Percentiles rank a stretch among this genome's conserved stretches.
Conservation (phyloP, 2,113 vertebrate genomes). For the Lepus americanus region DNA sequence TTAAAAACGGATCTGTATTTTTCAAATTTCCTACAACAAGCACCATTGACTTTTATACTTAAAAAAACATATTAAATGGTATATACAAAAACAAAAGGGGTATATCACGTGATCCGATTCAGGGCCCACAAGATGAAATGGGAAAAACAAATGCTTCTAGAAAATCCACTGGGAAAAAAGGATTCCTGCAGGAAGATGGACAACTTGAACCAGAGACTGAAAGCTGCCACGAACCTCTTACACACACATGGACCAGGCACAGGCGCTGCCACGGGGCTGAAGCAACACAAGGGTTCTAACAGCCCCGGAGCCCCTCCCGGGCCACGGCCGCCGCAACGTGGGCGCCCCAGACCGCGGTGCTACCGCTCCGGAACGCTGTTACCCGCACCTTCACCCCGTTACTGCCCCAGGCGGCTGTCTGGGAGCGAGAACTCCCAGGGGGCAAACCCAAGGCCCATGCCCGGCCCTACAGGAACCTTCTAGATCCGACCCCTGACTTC, state of each 20-base stretch:
- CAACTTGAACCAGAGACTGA: background rate
- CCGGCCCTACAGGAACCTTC: background rate
- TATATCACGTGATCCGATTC: constrained; percentile 13
- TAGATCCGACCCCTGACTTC: background rate
- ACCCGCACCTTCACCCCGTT: background rate
- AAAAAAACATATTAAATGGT: constrained; percentile 19
- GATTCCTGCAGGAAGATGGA: too few species aligned
- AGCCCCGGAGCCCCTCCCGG: background rate
- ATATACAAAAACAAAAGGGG: background rate
- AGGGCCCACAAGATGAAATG: constrained; percentile 9
- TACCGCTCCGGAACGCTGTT: background rate
- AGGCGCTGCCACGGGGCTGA: background rate
- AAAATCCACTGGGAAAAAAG: background rate
- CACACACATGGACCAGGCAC: background rate
- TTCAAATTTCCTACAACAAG: constrained; percentile 17
- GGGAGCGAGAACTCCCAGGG: background rate
- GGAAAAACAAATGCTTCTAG: background rate
- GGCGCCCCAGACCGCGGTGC: background rate
- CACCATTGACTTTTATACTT: background rate
- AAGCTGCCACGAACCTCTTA: background rate
- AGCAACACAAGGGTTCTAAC: background rate
- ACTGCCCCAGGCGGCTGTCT: background rate
- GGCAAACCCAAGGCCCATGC: background rate
- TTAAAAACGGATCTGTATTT: constrained; percentile 11
- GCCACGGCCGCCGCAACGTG: background rate